phyloP scores from a whole-genome alignment of 2,113 vertebrate genomes.

The Muntiacus muntjak region DNA sequence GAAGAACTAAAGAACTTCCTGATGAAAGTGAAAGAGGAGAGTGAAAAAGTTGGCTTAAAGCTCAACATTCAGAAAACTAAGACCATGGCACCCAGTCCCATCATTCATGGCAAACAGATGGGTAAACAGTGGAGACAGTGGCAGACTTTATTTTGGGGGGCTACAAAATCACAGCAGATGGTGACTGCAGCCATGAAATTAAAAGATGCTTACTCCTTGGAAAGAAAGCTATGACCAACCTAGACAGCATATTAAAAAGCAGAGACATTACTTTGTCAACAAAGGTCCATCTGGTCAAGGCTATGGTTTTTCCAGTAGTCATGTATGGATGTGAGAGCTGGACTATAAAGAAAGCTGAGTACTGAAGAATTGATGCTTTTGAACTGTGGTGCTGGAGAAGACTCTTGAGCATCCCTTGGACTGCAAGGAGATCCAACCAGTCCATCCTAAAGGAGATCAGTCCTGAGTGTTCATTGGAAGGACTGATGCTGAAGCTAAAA shows the following conservation, averaged over 20 bases:
- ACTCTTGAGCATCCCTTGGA: background rate
- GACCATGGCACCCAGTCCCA: background rate
- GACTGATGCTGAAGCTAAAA: background rate
- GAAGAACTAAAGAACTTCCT: background rate
- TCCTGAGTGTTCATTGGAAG: background rate
- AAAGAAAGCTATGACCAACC: background rate
- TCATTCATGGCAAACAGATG: background rate
- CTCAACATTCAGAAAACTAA: background rate
- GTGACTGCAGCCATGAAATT: background rate
- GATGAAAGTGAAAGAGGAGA: background rate
- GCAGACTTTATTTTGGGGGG: background rate
- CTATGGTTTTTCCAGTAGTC: background rate
- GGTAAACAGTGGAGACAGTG: background rate
- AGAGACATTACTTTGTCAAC: background rate
- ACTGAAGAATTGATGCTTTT: background rate
- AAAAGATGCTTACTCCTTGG: background rate
- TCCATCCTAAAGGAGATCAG: background rate
- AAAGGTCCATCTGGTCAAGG: background rate
- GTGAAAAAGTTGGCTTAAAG: background rate
- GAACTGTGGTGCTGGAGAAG: background rate
- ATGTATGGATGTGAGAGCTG: background rate
- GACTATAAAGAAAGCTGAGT: background rate
- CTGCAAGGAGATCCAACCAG: background rate
- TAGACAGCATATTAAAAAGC: background rate
- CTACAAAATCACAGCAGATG: background rate